Evolutionary conservation across 2,888 invertebrate species (phyloP).

Genomic region (Eupithecia tripunctaria): DNA sequence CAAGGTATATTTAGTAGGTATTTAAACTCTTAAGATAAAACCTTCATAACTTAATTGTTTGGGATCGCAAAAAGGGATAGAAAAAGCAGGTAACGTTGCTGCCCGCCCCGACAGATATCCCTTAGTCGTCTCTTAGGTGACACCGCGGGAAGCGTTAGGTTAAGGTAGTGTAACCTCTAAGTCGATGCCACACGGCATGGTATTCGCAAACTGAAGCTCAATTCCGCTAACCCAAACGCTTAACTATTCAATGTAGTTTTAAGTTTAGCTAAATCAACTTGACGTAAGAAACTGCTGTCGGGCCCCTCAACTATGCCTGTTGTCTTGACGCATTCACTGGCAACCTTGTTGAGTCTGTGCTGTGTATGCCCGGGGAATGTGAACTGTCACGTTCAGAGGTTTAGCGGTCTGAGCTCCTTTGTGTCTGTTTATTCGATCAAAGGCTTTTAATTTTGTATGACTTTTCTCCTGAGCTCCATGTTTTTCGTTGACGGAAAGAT

Average conservation of each 20-base stretch:
- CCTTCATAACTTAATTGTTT: too few relatives aligned
- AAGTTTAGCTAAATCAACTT: not conserved
- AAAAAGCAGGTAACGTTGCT: too few relatives aligned
- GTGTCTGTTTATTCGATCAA: constrained; percentile 36
- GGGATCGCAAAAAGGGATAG: too few relatives aligned
- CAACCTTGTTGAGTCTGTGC: constrained; percentile 54
- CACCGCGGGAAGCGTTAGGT: too few relatives aligned
- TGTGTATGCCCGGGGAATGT: constrained; percentile 55
- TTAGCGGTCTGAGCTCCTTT: constrained; percentile 42
- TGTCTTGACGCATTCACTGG: constrained; percentile 37
- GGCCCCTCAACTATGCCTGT: constrained; percentile 23
- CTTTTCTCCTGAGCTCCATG: not conserved
- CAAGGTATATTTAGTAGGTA: too few relatives aligned
- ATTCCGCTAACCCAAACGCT: not conserved
- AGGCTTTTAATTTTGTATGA: constrained; percentile 26
- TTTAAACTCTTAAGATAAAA: too few relatives aligned
- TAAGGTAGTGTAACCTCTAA: too few relatives aligned
- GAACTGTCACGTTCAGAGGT: constrained; percentile 57
- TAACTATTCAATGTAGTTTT: too few relatives aligned
- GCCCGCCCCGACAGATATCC: too few relatives aligned
- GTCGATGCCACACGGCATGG: too few relatives aligned
- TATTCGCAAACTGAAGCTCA: not conserved
- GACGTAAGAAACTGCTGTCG: not conserved
- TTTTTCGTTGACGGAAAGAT: not conserved
- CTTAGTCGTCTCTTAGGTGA: too few relatives aligned